These are phyloP conservation scores for Thaleichthys pacificus DNA, from an alignment of 2,797 vertebrate genomes.

Conservation along the genomic window DNA sequence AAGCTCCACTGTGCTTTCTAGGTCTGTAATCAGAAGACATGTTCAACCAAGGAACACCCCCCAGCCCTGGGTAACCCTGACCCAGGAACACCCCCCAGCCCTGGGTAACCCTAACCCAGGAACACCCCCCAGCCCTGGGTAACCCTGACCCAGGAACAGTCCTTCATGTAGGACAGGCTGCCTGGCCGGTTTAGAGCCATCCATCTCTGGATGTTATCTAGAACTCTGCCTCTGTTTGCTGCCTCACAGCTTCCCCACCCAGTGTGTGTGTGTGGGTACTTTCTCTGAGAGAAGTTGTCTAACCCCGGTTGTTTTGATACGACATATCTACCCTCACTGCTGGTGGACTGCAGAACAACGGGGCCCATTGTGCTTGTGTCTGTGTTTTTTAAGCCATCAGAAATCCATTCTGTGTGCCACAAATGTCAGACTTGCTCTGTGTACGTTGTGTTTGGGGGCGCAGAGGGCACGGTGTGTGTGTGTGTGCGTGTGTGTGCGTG, in stretches of 20 bases:
- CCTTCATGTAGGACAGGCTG: slow-evolving; percentile 4
- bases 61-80: slow-evolving; percentile 38
- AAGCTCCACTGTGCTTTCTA: slow-evolving; percentile 25
- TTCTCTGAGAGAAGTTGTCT: not conserved
- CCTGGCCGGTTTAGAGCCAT: slow-evolving; percentile 9
- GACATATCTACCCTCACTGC: slow-evolving; percentile 41
- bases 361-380: slow-evolving; percentile 26
- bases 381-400: slow-evolving; percentile 42
- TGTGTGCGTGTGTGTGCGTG: slow-evolving; percentile 23
- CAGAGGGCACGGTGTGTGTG: slow-evolving; percentile 1
- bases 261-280: slow-evolving; percentile 20
- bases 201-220: slow-evolving; percentile 56
- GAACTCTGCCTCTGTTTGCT: not conserved
- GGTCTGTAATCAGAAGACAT: slow-evolving; percentile 30
- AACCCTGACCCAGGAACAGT: slow-evolving; percentile 33
- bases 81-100: too few relatives aligned
- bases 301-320: slow-evolving; percentile 33
- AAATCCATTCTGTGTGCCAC: slow-evolving; percentile 50
- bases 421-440: slow-evolving; percentile 38
- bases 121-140: too few relatives aligned
- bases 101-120: too few relatives aligned
- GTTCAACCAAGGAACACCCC: slow-evolving; percentile 37
- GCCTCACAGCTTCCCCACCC: slow-evolving; percentile 29
- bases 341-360: slow-evolving; percentile 19
- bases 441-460: not conserved